Conservation (phyloP, 2,113 vertebrate species). For the Aythya baeri region DNA sequence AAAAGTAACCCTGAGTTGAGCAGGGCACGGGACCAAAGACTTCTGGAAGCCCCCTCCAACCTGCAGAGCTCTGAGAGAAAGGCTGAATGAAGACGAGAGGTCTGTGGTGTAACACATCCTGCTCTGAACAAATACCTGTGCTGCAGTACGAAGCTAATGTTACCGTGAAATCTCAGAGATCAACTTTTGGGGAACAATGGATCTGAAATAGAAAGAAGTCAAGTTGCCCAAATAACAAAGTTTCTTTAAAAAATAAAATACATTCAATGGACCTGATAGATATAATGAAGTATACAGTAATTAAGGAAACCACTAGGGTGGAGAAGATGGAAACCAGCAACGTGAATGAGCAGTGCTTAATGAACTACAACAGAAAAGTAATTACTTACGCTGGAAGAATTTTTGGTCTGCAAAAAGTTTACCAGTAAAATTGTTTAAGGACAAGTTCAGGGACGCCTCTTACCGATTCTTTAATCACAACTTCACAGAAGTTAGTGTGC, state of each 20-base stretch:
- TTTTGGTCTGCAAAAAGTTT: neutral
- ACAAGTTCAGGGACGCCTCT: neutral
- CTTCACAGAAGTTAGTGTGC: neutral
- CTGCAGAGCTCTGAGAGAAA: neutral
- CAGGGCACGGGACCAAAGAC: neutral
- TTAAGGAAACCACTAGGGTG: neutral
- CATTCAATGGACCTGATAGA: neutral
- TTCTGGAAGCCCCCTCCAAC: neutral
- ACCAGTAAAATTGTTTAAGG: neutral
- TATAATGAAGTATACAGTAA: neutral
- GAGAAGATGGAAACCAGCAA: neutral
- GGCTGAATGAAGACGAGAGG: neutral
- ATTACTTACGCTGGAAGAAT: neutral
- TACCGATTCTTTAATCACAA: neutral
- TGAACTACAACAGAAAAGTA: neutral
- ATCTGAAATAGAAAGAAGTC: neutral
- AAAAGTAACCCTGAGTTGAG: neutral
- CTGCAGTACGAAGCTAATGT: neutral
- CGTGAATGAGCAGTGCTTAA: neutral
- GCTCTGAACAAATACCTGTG: neutral
- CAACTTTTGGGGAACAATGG: neutral
- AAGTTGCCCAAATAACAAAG: neutral
- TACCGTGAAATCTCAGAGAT: neutral
- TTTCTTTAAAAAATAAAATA: neutral
- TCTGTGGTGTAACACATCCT: neutral